Base-by-base conservation (phyloP, 2,797 vertebrate species). In the Phoebastria nigripes region DNA sequence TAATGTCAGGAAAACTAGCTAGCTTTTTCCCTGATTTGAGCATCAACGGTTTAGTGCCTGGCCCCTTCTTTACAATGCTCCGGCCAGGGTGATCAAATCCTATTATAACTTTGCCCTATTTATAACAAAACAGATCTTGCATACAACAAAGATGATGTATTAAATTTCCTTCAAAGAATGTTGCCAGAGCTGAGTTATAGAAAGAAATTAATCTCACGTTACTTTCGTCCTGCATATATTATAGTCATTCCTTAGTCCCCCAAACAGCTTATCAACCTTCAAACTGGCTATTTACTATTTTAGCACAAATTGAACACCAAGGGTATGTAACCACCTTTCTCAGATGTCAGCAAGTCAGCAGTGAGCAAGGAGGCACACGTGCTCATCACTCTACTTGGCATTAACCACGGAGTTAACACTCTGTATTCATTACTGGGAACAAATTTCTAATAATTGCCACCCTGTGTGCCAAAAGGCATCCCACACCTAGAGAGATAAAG, bases 161-260 rank as follows among this genome's bases (percentile, higher is more conserved):
- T 93, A 82, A 86, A 94, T 88, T 93, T 94, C 20, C 33, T 86
- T 89, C 87, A 85, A 93, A 86, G 78, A 82, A 83, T n/a, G 33
- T 25, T 52, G 35, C 39, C 31, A 71, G 42, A 89, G 71, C 31
- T 58, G 61, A 89, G 54, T 46, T 82, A 69, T 0, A 85, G 56
- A 65, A 78, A 74, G 33, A 85, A 84, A 88, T 70, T 66, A 69
- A 82, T 78, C 52, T 71, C 52, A 17, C 49, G 17, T 52, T 55
- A 33, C 39, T 94, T 92, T 90, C 51, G 70, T 79, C 69, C 54
- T 87, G 82, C 62, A 78, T 62, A n/a, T 51, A 71, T 87, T 63
- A 70, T 0, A 83, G 58, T 10, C 47, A 66, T 59, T 65, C 18
- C 47, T 69, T 33, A 78, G 25, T 24, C n/a, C 35, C 25, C 13